Evolutionary conservation across 1,140 invertebrate species (phyloP).

Genomic region (Procambarus virginalis): DNA sequence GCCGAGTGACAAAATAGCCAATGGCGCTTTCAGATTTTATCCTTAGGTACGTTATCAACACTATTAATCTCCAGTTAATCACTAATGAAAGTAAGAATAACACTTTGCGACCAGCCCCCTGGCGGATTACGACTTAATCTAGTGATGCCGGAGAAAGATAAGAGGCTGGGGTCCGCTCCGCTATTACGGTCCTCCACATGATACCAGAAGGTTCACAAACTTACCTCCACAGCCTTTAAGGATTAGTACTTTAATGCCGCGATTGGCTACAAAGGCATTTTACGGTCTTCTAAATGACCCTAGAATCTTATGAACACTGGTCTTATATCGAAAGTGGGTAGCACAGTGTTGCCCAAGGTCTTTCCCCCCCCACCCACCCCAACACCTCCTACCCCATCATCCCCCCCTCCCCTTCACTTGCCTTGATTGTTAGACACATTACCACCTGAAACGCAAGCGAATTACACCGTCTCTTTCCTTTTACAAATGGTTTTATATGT

Average conservation of each 20-base stretch:
- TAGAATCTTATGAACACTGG: not conserved
- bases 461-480: not conserved
- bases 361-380: not conserved
- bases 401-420: not conserved
- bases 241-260: not conserved
- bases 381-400: too few relatives aligned
- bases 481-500: constrained; percentile 1
- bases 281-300: not conserved
- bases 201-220: not conserved
- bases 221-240: not conserved
- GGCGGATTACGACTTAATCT: not conserved
- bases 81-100: constrained; percentile 42
- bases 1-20: constrained; percentile 29
- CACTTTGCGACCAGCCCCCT: not conserved
- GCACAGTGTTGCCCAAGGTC: not conserved
- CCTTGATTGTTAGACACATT: not conserved
- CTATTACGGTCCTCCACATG: not conserved
- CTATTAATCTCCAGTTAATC: constrained; percentile 35
- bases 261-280: not conserved
- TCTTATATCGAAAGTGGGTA: not conserved
- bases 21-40: constrained; percentile 35
- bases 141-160: not conserved
- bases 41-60: constrained; percentile 9
- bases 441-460: not conserved
- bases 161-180: not conserved